Evolutionary conservation across 2,113 vertebrate genomes (phyloP), one percentile per base, ranked within the genome.

Genomic region (Ictalurus furcatus): DNA sequence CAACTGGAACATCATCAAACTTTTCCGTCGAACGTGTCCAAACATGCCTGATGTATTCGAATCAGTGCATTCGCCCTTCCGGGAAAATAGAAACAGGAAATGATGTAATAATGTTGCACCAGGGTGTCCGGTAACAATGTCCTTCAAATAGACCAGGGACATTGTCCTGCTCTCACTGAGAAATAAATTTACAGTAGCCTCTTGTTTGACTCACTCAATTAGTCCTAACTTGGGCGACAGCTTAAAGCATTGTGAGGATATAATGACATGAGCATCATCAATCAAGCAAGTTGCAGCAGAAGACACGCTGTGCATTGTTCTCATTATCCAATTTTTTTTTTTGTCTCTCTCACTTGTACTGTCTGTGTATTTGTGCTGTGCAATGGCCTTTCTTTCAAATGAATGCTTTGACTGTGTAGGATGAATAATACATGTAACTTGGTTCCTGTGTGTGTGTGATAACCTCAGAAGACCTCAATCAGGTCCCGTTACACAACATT

Each of bases 401-500:
- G 44, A 80, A 28, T 48, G 12, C 1, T 1, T 44, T 80, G 58
- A 34, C 83, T 84, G 28, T 56, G 44, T 44, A 71, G 84, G 48
- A 54, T 85, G 11, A 86, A 86, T 74, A 65, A 84, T 84, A 67
- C 25, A 84, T 67, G 19, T 14, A 28, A 16, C 5, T 71, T 34
- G 12, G 59, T 37, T 83, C 56, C 7, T 65, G 25, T 65, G 25
- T 65, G 54, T 40, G 40, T 40, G 40, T 44, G 40, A 44, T 44
- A 44, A 44, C 40, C 30, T 84, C 59, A 63, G 23, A 54, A 48
- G 28, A 83, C 69, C 25, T 65, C 13, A 23, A 25, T 48, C 83
- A 54, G 84, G 63, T 85, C 84, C 23, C 12, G 65, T 69, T 69
- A 71, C 65, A 52, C 84, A 85, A 69, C 65, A 54, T 67, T 37